Evolutionary conservation across 2,113 vertebrate genomes (phyloP).

Genomic region (Amazona vittata): DNA sequence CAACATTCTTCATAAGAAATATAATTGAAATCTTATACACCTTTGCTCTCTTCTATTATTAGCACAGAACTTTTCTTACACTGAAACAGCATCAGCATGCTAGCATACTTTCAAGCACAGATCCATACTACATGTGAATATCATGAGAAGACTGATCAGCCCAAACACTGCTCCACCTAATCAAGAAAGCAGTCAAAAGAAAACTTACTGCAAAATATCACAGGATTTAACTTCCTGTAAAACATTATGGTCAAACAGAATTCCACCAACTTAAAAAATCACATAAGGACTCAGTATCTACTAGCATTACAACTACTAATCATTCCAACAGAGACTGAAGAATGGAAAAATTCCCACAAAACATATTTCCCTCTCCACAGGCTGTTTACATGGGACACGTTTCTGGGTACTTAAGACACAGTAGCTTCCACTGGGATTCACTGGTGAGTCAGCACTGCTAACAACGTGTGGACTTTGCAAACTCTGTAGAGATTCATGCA

Average conservation of each 20-base stretch:
- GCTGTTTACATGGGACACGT: background rate
- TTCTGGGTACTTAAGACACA: background rate
- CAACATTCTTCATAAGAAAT: slow-evolving; percentile 59
- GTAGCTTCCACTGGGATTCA: background rate
- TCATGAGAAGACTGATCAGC: slow-evolving; percentile 24
- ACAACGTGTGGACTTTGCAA: background rate
- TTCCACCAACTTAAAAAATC: background rate
- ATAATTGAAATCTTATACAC: slow-evolving; percentile 30
- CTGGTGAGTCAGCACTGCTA: background rate
- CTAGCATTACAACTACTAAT: background rate
- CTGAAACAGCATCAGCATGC: slow-evolving; percentile 74
- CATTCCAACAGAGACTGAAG: background rate
- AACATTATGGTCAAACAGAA: background rate
- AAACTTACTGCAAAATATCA: background rate
- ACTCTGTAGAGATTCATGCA: background rate
- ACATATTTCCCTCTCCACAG: background rate
- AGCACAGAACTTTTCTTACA: slow-evolving; percentile 78
- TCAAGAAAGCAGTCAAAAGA: background rate
- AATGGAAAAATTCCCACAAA: background rate
- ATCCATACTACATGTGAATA: slow-evolving; percentile 65
- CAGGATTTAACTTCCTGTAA: background rate
- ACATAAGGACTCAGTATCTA: background rate
- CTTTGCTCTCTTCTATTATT: slow-evolving; percentile 79
- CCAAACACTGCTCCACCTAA: background rate
- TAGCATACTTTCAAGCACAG: slow-evolving; percentile 75